Conservation (phyloP, 2,797 vertebrate species). For the Chelmon rostratus region DNA sequence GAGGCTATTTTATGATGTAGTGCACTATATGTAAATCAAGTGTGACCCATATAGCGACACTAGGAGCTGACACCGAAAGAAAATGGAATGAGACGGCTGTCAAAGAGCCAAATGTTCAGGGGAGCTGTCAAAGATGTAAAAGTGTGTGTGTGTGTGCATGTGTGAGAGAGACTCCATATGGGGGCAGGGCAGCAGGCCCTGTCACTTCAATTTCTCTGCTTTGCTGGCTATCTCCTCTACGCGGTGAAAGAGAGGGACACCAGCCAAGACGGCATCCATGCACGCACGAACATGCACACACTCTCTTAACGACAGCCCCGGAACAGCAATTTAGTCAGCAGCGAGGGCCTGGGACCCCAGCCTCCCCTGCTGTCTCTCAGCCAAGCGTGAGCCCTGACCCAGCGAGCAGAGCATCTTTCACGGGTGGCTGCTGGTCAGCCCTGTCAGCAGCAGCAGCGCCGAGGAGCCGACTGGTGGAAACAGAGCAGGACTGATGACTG, state of each 20-base stretch:
- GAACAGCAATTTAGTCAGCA: constrained; percentile 19
- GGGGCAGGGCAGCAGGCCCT: constrained; percentile 44
- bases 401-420: constrained; percentile 58
- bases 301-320: neutral
- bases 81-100: constrained; percentile 11
- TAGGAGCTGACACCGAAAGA: constrained; percentile 1
- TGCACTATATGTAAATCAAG: constrained; percentile 6
- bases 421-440: constrained; percentile 34
- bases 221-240: constrained; percentile 22
- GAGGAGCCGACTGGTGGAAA: constrained; percentile 36
- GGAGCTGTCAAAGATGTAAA: constrained; percentile 10
- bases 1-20: neutral
- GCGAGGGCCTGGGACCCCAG: neutral
- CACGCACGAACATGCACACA: constrained; percentile 11
- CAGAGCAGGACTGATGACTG: constrained; percentile 44
- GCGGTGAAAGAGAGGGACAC: constrained; percentile 36
- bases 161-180: neutral
- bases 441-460: constrained; percentile 34
- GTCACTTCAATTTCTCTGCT: constrained; percentile 55
- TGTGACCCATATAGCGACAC: constrained; percentile 11
- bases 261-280: constrained; percentile 15
- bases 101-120: constrained; percentile 17
- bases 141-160: neutral
- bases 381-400: constrained; percentile 30
- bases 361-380: constrained; percentile 24